Evolutionary conservation across 30 jellyfish, hydroid and myxozoan species (phyloP).

Genomic region (Turritopsis rubra): DNA sequence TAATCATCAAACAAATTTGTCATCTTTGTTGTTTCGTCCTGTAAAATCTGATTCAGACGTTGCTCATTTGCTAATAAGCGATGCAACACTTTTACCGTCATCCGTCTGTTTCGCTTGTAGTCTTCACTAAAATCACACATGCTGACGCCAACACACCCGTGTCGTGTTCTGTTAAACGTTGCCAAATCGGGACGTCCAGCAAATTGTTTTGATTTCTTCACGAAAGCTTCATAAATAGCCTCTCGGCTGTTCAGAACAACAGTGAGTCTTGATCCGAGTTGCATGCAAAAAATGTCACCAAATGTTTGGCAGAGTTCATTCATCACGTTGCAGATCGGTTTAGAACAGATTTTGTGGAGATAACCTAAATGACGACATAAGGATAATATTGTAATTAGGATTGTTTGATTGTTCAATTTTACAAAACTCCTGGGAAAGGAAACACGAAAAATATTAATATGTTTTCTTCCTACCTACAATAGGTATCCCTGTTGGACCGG

Average conservation of each 20-base stretch:
- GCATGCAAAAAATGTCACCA: conserved; percentile 30
- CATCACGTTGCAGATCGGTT: conserved; percentile 5
- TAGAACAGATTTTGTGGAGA: conserved; percentile 21
- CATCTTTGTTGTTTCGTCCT: conserved; percentile 16
- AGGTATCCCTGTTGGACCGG: conserved; percentile 22
- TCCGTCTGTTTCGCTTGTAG: conserved; percentile 25
- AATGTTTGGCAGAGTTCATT: conserved; percentile 22
- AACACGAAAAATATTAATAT: background rate
- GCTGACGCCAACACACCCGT: conserved; percentile 25
- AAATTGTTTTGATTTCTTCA: conserved; percentile 17
- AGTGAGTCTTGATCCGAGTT: conserved; percentile 28
- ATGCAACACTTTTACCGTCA: conserved; percentile 15
- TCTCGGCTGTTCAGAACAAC: conserved; percentile 30
- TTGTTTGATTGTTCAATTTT: no score
- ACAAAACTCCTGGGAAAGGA: background rate
- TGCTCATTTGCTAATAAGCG: conserved; percentile 3
- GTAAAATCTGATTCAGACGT: conserved; percentile 8
- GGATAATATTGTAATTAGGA: no score
- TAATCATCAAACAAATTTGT: background rate
- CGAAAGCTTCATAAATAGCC: conserved; percentile 26
- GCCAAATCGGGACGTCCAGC: conserved; percentile 47
- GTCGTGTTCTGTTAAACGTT: conserved; percentile 27
- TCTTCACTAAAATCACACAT: conserved; percentile 31
- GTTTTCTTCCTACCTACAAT: conserved; percentile 1
- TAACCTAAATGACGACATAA: conserved; percentile 22